Conservation (phyloP, 2,113 vertebrate genomes). For the Phylloscopus trochilus region DNA sequence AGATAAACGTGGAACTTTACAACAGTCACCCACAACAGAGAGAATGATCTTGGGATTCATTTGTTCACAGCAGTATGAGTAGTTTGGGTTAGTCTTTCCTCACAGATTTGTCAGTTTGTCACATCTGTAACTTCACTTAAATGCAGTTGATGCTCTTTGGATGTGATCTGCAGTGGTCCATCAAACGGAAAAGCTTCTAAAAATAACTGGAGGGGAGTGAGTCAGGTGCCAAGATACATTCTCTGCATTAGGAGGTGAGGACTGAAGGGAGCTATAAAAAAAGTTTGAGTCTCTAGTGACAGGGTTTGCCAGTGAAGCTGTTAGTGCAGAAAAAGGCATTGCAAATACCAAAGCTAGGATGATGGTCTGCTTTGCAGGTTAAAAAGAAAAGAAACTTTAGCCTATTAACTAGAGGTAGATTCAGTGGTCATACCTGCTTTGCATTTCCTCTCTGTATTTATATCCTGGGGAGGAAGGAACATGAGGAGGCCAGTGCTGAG, state of each 20-base stretch:
- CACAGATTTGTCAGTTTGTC: constrained; percentile 6
- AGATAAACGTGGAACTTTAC: neutral
- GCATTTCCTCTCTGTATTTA: neutral
- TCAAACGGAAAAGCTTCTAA: constrained; percentile 24
- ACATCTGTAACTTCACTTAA: neutral
- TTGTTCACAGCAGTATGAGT: neutral
- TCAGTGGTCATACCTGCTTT: neutral
- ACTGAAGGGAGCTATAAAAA: neutral
- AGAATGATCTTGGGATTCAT: neutral
- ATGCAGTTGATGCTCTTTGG: constrained; percentile 7
- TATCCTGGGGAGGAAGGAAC: neutral
- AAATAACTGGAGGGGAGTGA: constrained; percentile 9
- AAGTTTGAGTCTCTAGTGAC: neutral
- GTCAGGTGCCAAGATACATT: neutral
- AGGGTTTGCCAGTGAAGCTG: neutral
- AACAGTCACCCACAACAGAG: neutral
- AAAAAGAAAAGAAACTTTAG: neutral
- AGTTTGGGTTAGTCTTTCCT: neutral
- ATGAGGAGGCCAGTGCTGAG: neutral
- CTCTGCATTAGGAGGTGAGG: neutral
- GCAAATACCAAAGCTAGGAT: neutral
- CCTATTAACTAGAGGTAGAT: neutral
- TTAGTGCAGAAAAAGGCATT: neutral
- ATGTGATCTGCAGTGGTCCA: constrained; percentile 1
- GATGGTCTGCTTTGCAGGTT: neutral